Conservation (phyloP, 2,113 vertebrate genomes). For the Trachemys scripta region DNA sequence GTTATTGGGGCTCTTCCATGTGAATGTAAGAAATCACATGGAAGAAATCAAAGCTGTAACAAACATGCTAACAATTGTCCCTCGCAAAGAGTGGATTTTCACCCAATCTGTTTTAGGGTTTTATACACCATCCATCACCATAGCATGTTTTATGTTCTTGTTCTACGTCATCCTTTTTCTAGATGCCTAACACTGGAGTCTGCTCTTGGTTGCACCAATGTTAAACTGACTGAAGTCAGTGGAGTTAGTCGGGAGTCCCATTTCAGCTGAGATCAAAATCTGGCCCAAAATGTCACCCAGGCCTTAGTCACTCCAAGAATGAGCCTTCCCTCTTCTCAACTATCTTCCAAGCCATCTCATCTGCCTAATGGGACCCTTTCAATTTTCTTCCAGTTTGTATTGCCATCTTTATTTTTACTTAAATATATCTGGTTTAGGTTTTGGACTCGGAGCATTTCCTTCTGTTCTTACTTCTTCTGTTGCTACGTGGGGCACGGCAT, state of each 20-base stretch:
- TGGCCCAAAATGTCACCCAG: rapidly evolving
- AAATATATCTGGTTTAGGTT: not conserved
- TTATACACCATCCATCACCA: not conserved
- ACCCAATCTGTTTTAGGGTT: not conserved
- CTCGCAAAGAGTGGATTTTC: not conserved
- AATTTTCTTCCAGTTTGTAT: not conserved
- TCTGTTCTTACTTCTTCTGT: not conserved
- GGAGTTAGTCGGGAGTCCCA: not conserved
- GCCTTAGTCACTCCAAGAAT: not conserved
- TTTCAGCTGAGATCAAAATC: not conserved
- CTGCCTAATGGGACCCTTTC: not conserved
- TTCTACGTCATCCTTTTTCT: not conserved
- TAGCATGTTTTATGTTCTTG: not conserved
- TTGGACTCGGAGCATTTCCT: not conserved
- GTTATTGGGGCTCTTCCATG: not conserved
- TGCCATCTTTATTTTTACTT: not conserved
- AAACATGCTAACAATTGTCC: not conserved
- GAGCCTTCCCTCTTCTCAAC: not conserved
- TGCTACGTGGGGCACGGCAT: rapidly evolving
- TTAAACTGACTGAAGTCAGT: not conserved
- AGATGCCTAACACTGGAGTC: rapidly evolving
- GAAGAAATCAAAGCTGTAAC: not conserved
- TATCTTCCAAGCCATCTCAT: not conserved
- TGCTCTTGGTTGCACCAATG: not conserved
- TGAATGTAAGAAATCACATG: not conserved